Evolutionary conservation across 2,797 vertebrate genomes (phyloP).

Genomic region (Takifugu rubripes): DNA sequence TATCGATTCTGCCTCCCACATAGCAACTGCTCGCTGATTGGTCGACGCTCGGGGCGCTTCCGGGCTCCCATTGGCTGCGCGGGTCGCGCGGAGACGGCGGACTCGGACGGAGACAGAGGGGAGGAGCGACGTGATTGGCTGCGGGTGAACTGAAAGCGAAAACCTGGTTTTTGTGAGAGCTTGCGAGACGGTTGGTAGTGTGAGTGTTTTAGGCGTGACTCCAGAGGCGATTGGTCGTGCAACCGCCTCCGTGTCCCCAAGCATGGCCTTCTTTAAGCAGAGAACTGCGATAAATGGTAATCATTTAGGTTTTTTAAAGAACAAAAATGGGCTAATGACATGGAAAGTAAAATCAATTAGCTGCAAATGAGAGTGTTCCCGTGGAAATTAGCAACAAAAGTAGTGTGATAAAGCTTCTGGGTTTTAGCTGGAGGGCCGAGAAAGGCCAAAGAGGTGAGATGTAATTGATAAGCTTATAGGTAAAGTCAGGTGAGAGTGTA

Average conservation of each 20-base stretch:
- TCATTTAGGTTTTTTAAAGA: not conserved
- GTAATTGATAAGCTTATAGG: constrained; percentile 27
- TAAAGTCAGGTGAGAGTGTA: constrained; percentile 29
- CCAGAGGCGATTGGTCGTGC: constrained; percentile 65
- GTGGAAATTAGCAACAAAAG: constrained; percentile 8
- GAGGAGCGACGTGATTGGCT: constrained; percentile 63
- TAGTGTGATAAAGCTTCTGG: not conserved
- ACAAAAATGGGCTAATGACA: constrained; percentile 21
- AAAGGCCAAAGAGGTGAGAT: constrained; percentile 15
- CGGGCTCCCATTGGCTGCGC: constrained; percentile 49
- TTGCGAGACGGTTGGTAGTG: constrained; percentile 64
- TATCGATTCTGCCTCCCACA: constrained; percentile 73
- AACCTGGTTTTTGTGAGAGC: constrained; percentile 59
- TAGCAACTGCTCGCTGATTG: constrained; percentile 73
- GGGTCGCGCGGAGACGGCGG: constrained; percentile 45
- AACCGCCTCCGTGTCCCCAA: not conserved
- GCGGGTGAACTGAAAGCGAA: constrained; percentile 64
- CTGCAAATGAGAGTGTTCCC: not conserved
- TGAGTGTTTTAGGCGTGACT: constrained; percentile 70
- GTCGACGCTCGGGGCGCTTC: constrained; percentile 20
- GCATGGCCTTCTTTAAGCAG: constrained; percentile 54
- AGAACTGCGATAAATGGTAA: constrained; percentile 21
- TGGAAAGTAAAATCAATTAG: too few relatives aligned
- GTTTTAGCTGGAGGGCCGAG: constrained; percentile 2
- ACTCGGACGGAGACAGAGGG: constrained; percentile 72